Base-by-base conservation (phyloP, 2,113 vertebrate genomes). In the Halcyon malimbica region DNA sequence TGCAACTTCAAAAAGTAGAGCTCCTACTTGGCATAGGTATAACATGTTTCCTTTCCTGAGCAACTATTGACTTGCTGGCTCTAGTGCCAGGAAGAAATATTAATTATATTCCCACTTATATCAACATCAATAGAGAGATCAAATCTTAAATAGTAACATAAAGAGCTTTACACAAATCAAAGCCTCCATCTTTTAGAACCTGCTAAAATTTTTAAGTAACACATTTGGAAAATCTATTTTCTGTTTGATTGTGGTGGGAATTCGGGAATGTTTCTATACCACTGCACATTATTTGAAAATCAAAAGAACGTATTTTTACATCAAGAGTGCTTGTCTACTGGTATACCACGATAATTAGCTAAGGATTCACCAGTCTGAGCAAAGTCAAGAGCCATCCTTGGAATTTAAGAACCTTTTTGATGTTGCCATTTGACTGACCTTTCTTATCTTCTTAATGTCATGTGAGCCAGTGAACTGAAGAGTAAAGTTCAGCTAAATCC, bases 371-470 rank as follows among this genome's bases (percentile, higher is more conserved):
- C 41, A 95, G 56, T 17, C 63, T 67, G 65, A 63, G 37, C 82
- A 70, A 85, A 96, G 74, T 84, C 53, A 91, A 93, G 59, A 87
- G 51, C 67, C 76, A 89, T 54, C 59, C 59, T 84, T 90, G 64
- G 53, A 95, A 90, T 83, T 91, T 67, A 79, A 85, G 85, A 92
- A 94, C 48, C 42, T 94, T 84, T 95, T 89, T 93, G 87, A 94
- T 89, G 93, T 68, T 95, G 77, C 91, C 65, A 92, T 97, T 96
- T 93, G 84, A 90, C 82, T 97, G 96, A 96, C 93, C 93, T 97
- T 96, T 96, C 96, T 80, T 96, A 82, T 96, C 95, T 59, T 90
- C 84, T 95, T 96, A 97, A 96, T 95, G 92, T 96, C 94, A 96
- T 0, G 0, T 20, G 16, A 95, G 57, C 50, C 93, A 95, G 82